Conservation (phyloP, 2,113 vertebrate genomes). For the Aleadryas rufinucha region DNA sequence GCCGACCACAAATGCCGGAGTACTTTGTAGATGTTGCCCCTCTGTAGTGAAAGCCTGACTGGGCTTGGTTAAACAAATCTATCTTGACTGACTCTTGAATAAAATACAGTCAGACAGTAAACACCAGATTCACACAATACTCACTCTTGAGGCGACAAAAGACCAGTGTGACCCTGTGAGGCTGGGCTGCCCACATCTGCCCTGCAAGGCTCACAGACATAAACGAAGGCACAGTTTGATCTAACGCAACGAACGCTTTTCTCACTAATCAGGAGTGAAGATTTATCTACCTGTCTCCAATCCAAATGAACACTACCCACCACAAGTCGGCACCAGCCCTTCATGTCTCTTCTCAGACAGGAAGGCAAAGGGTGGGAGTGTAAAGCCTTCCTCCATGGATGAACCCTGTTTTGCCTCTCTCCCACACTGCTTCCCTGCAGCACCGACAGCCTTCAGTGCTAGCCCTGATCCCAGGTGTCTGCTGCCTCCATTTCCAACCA, state of each 20-base stretch:
- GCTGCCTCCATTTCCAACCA: background rate
- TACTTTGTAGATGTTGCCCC: background rate
- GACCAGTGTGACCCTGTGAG: background rate
- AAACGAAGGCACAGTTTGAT: background rate
- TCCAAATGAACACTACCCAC: background rate
- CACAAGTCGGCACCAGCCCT: background rate
- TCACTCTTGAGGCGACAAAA: background rate
- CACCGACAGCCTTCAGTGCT: accelerated
- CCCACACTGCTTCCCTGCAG: background rate
- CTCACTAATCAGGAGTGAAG: background rate
- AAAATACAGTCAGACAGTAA: background rate
- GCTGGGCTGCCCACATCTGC: accelerated
- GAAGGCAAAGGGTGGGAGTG: background rate
- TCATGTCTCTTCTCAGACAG: background rate
- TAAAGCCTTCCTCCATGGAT: background rate
- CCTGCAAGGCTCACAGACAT: background rate
- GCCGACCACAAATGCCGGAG: accelerated
- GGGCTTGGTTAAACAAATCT: background rate
- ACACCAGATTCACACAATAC: background rate
- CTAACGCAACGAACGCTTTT: background rate
- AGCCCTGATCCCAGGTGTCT: background rate
- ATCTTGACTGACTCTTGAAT: background rate
- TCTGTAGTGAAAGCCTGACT: background rate
- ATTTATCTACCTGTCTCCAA: background rate
- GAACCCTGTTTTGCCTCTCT: background rate